A percentile compares a stretch with the other conserved stretches of the same genome.
Conservation (phyloP, 2,113 vertebrate genomes). For the Aspiorhynchus laticeps region DNA sequence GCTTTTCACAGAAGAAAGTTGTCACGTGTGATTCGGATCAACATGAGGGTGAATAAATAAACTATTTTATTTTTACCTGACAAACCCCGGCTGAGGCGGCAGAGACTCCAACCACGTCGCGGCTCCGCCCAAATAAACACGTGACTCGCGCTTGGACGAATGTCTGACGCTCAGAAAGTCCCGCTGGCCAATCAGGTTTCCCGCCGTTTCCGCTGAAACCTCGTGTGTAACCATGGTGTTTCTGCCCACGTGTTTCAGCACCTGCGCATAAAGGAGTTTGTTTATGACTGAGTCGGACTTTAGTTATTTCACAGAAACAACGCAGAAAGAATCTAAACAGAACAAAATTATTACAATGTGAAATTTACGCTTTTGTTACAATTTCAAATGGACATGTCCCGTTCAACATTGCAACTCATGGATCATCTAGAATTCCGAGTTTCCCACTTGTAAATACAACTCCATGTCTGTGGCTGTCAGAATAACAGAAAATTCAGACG, state of each 20-base stretch:
- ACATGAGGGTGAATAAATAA: no score
- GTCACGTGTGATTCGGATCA: not conserved
- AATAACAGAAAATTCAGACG: no score
- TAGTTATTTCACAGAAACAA: no score
- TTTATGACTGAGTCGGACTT: not conserved
- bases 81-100: slow-evolving; percentile 72
- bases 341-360: no score
- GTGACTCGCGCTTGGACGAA: slow-evolving; percentile 65
- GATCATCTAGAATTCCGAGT: no score
- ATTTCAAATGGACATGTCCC: no score
- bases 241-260: slow-evolving; percentile 71
- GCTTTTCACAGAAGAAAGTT: not conserved
- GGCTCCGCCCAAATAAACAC: slow-evolving; percentile 75
- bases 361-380: no score
- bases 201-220: slow-evolving; percentile 70
- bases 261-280: slow-evolving; percentile 56
- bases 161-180: slow-evolving; percentile 82
- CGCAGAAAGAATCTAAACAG: no score
- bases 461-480: no score
- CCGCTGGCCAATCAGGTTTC: slow-evolving; percentile 79
- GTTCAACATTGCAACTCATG: no score
- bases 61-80: slow-evolving; percentile 61
- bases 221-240: slow-evolving; percentile 80
- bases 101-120: slow-evolving; percentile 69
- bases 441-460: no score